Evolutionary conservation across 2,113 vertebrate genomes (phyloP).

Genomic region (Corvus hawaiiensis): DNA sequence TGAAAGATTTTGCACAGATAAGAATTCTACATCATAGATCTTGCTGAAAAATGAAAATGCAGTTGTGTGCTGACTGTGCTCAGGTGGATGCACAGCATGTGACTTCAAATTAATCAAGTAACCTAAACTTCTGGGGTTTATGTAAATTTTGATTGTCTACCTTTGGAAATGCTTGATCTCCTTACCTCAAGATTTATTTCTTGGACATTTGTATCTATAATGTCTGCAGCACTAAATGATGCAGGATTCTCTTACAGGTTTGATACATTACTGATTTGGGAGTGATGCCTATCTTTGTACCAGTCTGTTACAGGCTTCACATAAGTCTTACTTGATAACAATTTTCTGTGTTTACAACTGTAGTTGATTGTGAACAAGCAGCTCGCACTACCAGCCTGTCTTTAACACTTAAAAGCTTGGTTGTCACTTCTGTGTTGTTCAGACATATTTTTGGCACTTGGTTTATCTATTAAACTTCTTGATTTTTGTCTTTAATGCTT

Average conservation of each 20-base stretch:
- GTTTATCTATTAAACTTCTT: background rate
- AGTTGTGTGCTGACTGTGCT: background rate
- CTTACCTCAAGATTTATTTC: background rate
- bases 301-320: background rate
- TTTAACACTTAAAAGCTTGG: background rate
- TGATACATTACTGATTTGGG: background rate
- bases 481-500: background rate
- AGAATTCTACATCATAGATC: background rate
- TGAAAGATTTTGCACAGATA: background rate
- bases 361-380: background rate
- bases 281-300: background rate
- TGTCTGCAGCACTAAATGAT: background rate
- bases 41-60: background rate
- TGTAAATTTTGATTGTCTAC: background rate
- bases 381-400: background rate
- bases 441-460: background rate
- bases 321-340: background rate
- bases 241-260: background rate
- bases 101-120: background rate
- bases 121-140: background rate
- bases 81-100: background rate
- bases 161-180: background rate
- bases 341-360: background rate
- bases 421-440: background rate
- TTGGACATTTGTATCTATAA: background rate